These are phyloP conservation scores for Stratiomys singularior DNA, from an alignment of 2,888 invertebrate genomes.

Conservation along the genomic window DNA sequence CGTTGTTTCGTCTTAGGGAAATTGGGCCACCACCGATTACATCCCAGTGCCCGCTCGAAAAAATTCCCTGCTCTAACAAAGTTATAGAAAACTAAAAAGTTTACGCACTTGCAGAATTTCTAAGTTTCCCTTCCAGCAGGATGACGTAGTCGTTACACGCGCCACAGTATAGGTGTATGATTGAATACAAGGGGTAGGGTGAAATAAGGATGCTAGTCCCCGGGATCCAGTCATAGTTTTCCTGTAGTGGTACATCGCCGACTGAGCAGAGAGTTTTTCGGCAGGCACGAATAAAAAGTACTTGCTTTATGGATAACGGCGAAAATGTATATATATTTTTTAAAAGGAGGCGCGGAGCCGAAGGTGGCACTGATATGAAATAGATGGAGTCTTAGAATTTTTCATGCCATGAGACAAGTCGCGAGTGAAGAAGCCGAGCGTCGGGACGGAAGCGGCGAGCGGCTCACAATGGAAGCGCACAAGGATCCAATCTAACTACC, in stretches of 20 bases:
- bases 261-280: conserved; percentile 44
- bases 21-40: neutral
- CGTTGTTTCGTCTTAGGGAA: conserved; percentile 3
- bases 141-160: conserved; percentile 11
- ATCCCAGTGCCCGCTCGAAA: conserved; percentile 21
- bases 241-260: conserved; percentile 38
- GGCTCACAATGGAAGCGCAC: conserved; percentile 7
- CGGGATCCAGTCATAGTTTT: conserved; percentile 33
- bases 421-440: neutral
- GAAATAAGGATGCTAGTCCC: neutral
- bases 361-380: conserved; percentile 40
- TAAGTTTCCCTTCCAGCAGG: conserved; percentile 48
- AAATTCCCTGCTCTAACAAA: conserved; percentile 49
- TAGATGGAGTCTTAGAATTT: conserved; percentile 41
- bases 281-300: conserved; percentile 47
- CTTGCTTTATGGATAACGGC: conserved; percentile 49
- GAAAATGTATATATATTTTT: conserved; percentile 49
- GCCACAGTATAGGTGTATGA: conserved; percentile 25
- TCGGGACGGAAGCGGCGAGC: neutral
- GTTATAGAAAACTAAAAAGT: conserved; percentile 53
- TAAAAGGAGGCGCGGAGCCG: conserved; percentile 48
- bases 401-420: conserved; percentile 17
- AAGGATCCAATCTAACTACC: conserved; percentile 46
- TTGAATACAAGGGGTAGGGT: neutral
- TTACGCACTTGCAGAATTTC: conserved; percentile 53